These are phyloP conservation scores for Phaethornis superciliosus DNA, from an alignment of 2,113 vertebrate species.

Conservation along the genomic window DNA sequence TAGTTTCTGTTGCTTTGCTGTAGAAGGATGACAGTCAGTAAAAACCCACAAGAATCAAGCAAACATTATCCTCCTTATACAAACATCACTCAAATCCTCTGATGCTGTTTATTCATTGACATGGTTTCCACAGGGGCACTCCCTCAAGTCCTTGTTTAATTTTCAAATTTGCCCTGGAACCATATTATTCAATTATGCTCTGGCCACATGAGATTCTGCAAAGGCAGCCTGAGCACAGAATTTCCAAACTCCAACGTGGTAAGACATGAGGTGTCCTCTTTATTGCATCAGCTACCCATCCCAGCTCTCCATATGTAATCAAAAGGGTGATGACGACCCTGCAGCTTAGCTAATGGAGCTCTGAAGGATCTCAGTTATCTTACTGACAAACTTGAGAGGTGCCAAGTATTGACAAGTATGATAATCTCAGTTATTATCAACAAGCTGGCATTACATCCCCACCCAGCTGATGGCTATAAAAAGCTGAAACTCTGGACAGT, in stretches of 20 bases:
- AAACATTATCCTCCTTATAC: constrained; percentile 49
- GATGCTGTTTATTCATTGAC: constrained; percentile 31
- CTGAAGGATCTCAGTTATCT: constrained; percentile 6
- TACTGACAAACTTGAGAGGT: neutral
- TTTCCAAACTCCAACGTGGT: neutral
- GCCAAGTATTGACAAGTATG: neutral
- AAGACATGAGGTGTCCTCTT: neutral
- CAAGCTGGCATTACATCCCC: neutral
- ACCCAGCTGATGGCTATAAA: neutral
- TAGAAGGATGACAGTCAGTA: constrained; percentile 16
- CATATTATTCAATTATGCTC: constrained; percentile 42
- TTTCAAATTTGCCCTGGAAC: constrained; percentile 53
- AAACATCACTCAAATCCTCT: constrained; percentile 55
- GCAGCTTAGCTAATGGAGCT: constrained; percentile 1
- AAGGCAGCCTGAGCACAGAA: neutral
- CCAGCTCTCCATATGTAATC: neutral
- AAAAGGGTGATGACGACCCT: neutral
- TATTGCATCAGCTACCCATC: neutral
- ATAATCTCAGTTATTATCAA: neutral
- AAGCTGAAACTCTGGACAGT: neutral
- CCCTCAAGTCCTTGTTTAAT: constrained; percentile 41
- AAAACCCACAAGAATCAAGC: constrained; percentile 20
- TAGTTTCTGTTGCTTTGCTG: constrained; percentile 32
- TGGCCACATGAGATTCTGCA: neutral
- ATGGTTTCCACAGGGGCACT: constrained; percentile 31